Base-by-base conservation (phyloP, 2,888 invertebrate species). In the Kuschelorhynchus macadamiae region DNA sequence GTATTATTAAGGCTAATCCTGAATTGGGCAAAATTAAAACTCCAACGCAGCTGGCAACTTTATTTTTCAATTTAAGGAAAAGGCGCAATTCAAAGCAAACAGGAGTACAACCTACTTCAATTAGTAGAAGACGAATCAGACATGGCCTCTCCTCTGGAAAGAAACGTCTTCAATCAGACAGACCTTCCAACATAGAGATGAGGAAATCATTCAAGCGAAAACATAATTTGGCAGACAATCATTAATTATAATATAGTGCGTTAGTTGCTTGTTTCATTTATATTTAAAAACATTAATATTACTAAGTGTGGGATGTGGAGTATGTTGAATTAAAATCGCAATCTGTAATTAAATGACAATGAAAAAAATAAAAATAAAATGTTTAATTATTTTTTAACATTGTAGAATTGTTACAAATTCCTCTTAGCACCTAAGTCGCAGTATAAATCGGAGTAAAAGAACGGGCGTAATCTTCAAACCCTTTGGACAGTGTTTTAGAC, bases 21-120 rank as follows among this genome's bases (percentile, higher is more conserved):
- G 21, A 25, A 49, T 49, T 20, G 21, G n/a, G 49, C 49, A 49
- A 49, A 49, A 49, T 49, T 49, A 25, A 49, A 21, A 44, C 5
- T 17, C 11, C 44, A 44, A 44, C 16, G 8, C 44, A 17, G 44
- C 16, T 18, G 39, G 14, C 18, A 4, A 20, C 18, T 49, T 7
- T 49, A 49, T 49, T 49, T 20, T 49, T 20, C 49, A 49, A 25
- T 49, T 49, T 49, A 49, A 49, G 25, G 21, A 49, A 49, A 49
- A 25, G 21, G 49, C 49, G 21, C 49, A 49, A 25, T 25, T 16
- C n/a, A n/a, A 25, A 49, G 49, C 49, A 49, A 21, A 36, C 11
- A 36, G 25, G 49, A 49, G 49, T 18, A 49, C 21, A 49, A 49
- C 25, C 49, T 49, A 49, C 49, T 21, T 49, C 20, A 20, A 44